These are phyloP conservation scores for Microcebus griseorufus DNA, from an alignment of 2,113 vertebrate genomes.

Conservation along the genomic window DNA sequence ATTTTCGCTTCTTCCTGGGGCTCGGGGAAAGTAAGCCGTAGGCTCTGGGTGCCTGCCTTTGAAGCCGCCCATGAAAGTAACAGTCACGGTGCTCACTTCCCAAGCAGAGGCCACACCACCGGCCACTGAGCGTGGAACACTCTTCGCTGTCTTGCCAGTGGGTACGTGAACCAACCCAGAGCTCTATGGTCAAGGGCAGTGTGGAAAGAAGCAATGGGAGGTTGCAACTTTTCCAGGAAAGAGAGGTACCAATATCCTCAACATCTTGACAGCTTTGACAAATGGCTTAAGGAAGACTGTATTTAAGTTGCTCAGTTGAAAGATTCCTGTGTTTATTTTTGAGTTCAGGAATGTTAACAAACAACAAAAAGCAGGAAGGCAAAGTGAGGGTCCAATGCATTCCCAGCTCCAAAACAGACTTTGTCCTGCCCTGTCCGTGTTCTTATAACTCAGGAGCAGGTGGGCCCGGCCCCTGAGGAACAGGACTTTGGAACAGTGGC, in stretches of 20 bases:
- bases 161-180: too few relatives aligned
- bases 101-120: background rate
- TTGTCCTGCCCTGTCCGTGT: accelerated
- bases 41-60: background rate
- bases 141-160: background rate
- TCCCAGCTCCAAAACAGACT: background rate
- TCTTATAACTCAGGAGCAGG: background rate
- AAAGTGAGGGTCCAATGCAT: background rate
- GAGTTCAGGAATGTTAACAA: background rate
- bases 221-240: background rate
- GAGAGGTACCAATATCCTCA: accelerated
- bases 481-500: accelerated
- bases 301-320: background rate
- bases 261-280: background rate
- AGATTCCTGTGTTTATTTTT: background rate
- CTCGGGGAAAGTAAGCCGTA: background rate
- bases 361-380: background rate
- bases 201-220: background rate
- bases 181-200: background rate
- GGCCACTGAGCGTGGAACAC: accelerated
- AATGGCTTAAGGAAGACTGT: background rate
- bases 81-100: background rate
- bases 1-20: background rate
- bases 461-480: background rate
- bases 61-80: background rate